Evolutionary conservation across 2,888 invertebrate species (phyloP).

Genomic region (Odiellus spinosus): DNA sequence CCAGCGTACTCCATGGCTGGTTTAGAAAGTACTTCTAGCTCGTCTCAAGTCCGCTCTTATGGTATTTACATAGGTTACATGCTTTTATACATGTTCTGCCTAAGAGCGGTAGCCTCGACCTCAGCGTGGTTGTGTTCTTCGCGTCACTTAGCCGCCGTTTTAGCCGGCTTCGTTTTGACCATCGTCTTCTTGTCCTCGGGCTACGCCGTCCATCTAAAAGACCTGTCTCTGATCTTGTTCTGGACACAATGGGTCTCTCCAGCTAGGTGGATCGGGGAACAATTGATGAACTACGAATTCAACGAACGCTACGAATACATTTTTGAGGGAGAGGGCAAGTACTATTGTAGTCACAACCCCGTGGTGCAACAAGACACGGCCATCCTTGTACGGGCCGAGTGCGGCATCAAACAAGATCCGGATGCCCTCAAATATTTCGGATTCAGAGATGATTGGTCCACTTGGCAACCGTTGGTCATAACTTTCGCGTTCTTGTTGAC

Average conservation of each 20-base stretch:
- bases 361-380: conserved; percentile 64
- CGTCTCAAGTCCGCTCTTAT: conserved; percentile 13
- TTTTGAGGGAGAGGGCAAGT: conserved; percentile 16
- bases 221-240: conserved; percentile 45
- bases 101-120: conserved; percentile 36
- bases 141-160: conserved; percentile 41
- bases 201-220: conserved; percentile 48
- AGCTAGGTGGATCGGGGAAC: conserved; percentile 52
- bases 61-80: conserved; percentile 25
- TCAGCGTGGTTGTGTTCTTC: conserved; percentile 49
- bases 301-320: conserved; percentile 1
- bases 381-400: conserved; percentile 35
- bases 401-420: conserved; percentile 17
- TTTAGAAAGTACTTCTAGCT: conserved; percentile 21
- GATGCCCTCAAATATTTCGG: conserved; percentile 11
- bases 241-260: conserved; percentile 50
- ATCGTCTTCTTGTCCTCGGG: conserved; percentile 42
- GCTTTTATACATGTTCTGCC: conserved; percentile 28
- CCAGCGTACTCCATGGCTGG: conserved; percentile 44
- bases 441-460: conserved; percentile 6
- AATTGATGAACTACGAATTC: conserved; percentile 32
- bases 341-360: conserved; percentile 36
- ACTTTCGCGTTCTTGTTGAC: conserved; percentile 10
- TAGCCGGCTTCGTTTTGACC: conserved; percentile 44
- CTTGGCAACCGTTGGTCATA: conserved; percentile 12